phyloP scores from a whole-genome alignment of 2,113 vertebrate species.

The Rousettus leschenaultii region DNA sequence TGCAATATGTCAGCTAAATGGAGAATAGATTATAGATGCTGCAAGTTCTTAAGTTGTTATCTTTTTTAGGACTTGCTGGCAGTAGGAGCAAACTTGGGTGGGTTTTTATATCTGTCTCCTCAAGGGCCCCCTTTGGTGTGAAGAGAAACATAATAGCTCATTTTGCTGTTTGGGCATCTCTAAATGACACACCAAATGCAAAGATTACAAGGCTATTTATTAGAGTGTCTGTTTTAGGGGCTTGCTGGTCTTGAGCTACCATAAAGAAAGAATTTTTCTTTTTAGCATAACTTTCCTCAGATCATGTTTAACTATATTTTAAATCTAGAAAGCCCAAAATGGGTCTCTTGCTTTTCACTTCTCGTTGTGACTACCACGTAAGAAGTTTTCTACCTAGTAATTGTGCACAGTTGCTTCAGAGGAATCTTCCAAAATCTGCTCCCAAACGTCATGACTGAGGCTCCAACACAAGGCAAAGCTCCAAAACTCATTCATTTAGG shows the following conservation, averaged over 20 bases:
- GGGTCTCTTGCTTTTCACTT: background rate
- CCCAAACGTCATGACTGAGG: background rate
- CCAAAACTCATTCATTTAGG: background rate
- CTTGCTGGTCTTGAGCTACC: background rate
- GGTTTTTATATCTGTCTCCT: background rate
- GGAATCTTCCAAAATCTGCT: background rate
- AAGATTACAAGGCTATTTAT: background rate
- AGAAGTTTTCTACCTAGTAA: background rate
- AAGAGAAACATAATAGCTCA: background rate
- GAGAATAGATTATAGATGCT: background rate
- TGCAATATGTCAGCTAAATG: background rate
- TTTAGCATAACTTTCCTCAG: background rate
- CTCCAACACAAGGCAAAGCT: background rate
- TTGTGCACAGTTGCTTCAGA: background rate
- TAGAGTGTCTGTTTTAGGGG: background rate
- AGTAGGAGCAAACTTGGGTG: background rate
- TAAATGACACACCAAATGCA: background rate
- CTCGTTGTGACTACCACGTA: background rate
- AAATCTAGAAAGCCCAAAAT: background rate
- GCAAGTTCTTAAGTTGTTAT: background rate
- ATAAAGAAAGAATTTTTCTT: background rate
- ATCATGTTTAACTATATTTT: background rate
- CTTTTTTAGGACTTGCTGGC: background rate
- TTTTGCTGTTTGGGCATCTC: background rate
- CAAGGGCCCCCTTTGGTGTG: background rate